A percentile compares a stretch with the other conserved stretches of the same genome.
Conservation (phyloP, 2,888 invertebrate genomes). For the Leucophenga maculata region DNA sequence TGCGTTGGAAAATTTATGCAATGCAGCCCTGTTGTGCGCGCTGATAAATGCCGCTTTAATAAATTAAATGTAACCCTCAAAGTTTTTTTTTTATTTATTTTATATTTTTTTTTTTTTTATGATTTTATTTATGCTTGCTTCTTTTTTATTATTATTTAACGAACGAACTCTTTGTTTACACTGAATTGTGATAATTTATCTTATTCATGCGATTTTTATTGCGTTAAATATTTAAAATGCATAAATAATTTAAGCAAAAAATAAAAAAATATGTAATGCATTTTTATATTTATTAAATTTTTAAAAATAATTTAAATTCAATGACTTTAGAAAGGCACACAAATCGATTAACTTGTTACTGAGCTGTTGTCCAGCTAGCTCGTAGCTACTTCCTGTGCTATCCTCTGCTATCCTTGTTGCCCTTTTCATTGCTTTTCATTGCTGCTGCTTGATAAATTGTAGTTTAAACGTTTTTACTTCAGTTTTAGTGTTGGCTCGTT, state of each 20-base stretch:
- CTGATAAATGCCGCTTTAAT: conserved; percentile 64
- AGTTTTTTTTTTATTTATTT: conserved; percentile 27
- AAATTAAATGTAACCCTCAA: conserved; percentile 59
- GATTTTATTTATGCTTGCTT: not conserved
- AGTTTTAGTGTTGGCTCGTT: conserved; percentile 59
- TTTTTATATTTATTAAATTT: not conserved
- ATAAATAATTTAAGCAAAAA: conserved; percentile 8
- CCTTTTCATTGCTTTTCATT: no score
- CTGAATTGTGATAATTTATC: conserved; percentile 52
- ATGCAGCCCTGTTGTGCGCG: conserved; percentile 25
- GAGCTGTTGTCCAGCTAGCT: no score
- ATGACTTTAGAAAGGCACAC: not conserved
- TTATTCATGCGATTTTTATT: conserved; percentile 65
- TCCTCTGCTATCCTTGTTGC: no score
- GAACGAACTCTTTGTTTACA: not conserved
- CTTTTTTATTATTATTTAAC: no score
- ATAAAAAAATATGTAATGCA: not conserved
- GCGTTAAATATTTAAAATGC: conserved; percentile 54
- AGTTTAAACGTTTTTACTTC: conserved; percentile 65
- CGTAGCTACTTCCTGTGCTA: no score
- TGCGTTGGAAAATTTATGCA: conserved; percentile 53
- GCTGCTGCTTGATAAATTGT: conserved; percentile 57
- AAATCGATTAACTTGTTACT: not conserved
- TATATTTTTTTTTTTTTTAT: not conserved
- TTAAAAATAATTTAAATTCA: conserved; percentile 13